Evolutionary conservation across 1,140 invertebrate genomes (phyloP).

Genomic region (Dreissena rostriformis): DNA sequence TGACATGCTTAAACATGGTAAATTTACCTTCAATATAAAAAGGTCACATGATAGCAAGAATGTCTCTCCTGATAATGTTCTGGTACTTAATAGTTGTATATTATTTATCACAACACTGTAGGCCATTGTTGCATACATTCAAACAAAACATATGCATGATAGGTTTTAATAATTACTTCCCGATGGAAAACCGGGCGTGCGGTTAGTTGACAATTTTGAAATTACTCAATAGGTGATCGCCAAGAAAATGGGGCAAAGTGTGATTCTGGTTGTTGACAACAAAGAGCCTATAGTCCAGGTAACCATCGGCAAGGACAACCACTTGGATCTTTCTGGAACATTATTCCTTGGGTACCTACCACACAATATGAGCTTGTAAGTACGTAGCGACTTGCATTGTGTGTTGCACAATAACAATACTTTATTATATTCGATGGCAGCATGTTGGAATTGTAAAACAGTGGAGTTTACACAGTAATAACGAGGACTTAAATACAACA

Average conservation of each 20-base stretch:
- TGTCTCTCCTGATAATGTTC: too few relatives aligned
- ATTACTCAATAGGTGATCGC: slow-evolving; percentile 84
- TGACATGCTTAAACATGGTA: too few relatives aligned
- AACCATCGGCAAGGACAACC: slow-evolving; percentile 90
- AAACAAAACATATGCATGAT: too few relatives aligned
- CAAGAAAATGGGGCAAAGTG: slow-evolving; percentile 92
- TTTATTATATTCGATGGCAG: neutral
- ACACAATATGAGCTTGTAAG: slow-evolving; percentile 75
- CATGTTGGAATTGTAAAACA: neutral
- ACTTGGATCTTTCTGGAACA: slow-evolving; percentile 91
- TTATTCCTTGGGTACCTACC: slow-evolving; percentile 92
- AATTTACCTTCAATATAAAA: too few relatives aligned
- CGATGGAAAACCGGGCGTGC: too few relatives aligned
- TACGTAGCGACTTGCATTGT: slow-evolving; percentile 3
- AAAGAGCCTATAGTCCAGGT: slow-evolving; percentile 90
- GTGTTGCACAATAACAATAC: neutral
- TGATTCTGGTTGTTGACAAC: slow-evolving; percentile 91
- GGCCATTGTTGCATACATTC: too few relatives aligned
- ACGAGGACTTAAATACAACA: too few relatives aligned
- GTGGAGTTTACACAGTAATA: neutral
- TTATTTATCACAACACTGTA: too few relatives aligned
- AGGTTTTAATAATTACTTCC: too few relatives aligned
- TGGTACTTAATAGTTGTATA: too few relatives aligned
- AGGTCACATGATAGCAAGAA: too few relatives aligned
- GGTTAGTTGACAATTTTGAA: too few relatives aligned